phyloP scores from a whole-genome alignment of 2,113 vertebrate genomes.

The Perca fluviatilis region DNA sequence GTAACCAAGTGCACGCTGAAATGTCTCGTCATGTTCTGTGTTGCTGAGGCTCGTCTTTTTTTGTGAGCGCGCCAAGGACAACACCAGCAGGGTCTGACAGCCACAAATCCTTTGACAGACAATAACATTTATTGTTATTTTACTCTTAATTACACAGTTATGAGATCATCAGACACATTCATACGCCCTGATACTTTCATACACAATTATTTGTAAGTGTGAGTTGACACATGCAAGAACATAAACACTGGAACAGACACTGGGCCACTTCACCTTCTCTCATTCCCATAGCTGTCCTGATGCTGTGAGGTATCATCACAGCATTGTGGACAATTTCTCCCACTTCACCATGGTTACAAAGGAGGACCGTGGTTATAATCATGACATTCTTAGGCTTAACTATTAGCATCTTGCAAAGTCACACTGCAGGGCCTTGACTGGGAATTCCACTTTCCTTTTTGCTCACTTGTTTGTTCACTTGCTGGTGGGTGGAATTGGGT shows the following conservation, averaged over 20 bases:
- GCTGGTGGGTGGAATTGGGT: constrained; percentile 41
- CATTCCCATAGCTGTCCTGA: constrained; percentile 13
- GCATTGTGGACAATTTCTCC: constrained; percentile 30
- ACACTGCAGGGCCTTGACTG: constrained; percentile 21
- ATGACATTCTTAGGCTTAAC: constrained; percentile 25
- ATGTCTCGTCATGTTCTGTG: constrained; percentile 3
- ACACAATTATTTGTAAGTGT: background rate
- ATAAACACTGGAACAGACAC: background rate
- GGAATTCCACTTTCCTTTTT: constrained; percentile 38
- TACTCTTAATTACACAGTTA: constrained; percentile 22
- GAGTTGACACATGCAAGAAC: background rate
- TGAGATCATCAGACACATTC: constrained; percentile 9
- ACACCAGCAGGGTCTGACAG: constrained; percentile 15
- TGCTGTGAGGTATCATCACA: constrained; percentile 28
- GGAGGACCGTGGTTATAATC: background rate
- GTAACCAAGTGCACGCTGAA: constrained; percentile 3
- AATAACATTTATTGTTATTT: background rate
- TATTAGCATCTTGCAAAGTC: constrained; percentile 21
- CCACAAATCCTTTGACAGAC: constrained; percentile 1
- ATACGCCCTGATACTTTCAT: background rate
- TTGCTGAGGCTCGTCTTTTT: constrained; percentile 5
- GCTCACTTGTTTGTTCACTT: constrained; percentile 66
- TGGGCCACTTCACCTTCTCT: background rate
- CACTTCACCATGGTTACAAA: constrained; percentile 38
- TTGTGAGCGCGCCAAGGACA: constrained; percentile 31